phyloP scores from a whole-genome alignment of 2,888 invertebrate genomes.

The Synanthedon andrenaeformis region DNA sequence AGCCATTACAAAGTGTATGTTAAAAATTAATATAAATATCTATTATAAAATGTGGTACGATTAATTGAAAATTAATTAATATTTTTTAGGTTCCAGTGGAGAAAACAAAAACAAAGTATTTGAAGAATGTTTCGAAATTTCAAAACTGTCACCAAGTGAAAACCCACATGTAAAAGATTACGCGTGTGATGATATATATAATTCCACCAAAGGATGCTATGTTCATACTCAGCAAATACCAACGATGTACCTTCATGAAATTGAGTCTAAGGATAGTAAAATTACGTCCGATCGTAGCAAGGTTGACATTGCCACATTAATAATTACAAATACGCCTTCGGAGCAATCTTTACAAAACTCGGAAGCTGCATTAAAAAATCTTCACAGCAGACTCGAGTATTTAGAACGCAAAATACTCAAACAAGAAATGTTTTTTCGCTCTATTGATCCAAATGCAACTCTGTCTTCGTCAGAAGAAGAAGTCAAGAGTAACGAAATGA shows the following conservation, averaged over 20 bases:
- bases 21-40: background rate
- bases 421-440: constrained; percentile 54
- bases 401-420: constrained; percentile 45
- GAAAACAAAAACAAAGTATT: constrained; percentile 14
- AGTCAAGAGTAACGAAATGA: constrained; percentile 27
- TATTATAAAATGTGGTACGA: too few relatives aligned
- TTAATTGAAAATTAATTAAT: background rate
- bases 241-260: constrained; percentile 38
- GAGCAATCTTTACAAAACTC: constrained; percentile 22
- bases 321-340: constrained; percentile 34
- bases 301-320: constrained; percentile 38
- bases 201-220: constrained; percentile 42
- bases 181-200: constrained; percentile 21
- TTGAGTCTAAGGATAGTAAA: constrained; percentile 23
- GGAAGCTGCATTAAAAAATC: constrained; percentile 22
- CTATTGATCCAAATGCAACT: constrained; percentile 35
- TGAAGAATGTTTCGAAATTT: constrained; percentile 22
- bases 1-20: constrained; percentile 40
- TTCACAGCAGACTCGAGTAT: constrained; percentile 40
- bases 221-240: constrained; percentile 33
- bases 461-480: constrained; percentile 51
- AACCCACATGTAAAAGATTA: constrained; percentile 15
- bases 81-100: constrained; percentile 32
- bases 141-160: constrained; percentile 26
- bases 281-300: constrained; percentile 24